phyloP scores from a whole-genome alignment of 1,140 invertebrate genomes.

The Cyclina sinensis region DNA sequence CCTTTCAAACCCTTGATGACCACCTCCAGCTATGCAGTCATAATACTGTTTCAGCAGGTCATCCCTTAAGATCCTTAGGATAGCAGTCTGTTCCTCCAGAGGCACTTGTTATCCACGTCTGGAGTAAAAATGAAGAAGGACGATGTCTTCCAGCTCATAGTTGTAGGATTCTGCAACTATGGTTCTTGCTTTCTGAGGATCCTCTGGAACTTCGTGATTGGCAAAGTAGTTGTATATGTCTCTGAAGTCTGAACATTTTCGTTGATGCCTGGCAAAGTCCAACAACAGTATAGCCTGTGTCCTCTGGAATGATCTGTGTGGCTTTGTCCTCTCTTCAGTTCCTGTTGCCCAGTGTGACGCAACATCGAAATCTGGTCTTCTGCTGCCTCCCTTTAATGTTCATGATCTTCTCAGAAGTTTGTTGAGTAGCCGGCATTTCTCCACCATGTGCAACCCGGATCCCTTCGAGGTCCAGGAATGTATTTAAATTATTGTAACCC shows the following conservation, averaged over 20 bases:
- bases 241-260: not conserved
- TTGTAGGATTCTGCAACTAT: not conserved
- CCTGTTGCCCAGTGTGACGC: too few species aligned
- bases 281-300: not conserved
- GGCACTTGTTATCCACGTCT: slow-evolving; percentile 5
- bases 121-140: slow-evolving; percentile 62
- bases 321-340: too few species aligned
- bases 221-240: slow-evolving; percentile 9
- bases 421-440: too few species aligned
- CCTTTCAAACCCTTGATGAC: slow-evolving; percentile 35
- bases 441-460: too few species aligned
- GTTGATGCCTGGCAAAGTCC: not conserved
- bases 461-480: too few species aligned
- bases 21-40: slow-evolving; percentile 53
- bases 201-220: not conserved
- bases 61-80: not conserved
- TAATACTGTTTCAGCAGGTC: slow-evolving; percentile 49
- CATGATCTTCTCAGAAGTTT: too few species aligned
- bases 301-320: not conserved
- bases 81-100: not conserved
- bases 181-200: not conserved
- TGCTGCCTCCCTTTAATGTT: too few species aligned
- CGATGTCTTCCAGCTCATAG: slow-evolving; percentile 53
- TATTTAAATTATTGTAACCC: too few species aligned
- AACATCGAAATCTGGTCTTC: too few species aligned